These are phyloP conservation scores for Macquaria ambigua DNA, from an alignment of 2,113 vertebrate genomes.

Conservation along the genomic window DNA sequence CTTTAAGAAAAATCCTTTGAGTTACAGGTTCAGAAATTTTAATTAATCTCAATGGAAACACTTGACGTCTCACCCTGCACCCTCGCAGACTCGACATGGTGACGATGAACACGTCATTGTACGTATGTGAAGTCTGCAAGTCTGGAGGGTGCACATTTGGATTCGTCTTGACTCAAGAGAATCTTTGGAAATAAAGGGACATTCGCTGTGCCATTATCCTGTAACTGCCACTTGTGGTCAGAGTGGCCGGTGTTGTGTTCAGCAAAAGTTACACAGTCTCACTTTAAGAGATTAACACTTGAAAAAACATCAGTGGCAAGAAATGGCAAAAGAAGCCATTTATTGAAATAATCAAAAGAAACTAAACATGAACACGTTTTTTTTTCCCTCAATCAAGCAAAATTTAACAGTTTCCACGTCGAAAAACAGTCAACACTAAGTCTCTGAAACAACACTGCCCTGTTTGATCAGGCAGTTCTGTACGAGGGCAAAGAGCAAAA, in stretches of 20 bases:
- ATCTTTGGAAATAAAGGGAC: neutral
- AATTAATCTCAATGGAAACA: too few species aligned
- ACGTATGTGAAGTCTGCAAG: too few species aligned
- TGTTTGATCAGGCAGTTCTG: constrained; percentile 40
- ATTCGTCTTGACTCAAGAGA: neutral
- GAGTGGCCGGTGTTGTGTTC: neutral
- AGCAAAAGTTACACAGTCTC: neutral
- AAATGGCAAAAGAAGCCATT: constrained; percentile 78
- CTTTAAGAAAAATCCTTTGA: too few species aligned
- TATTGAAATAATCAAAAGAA: constrained; percentile 82
- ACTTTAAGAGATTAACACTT: neutral
- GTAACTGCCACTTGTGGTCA: neutral
- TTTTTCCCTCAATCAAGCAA: constrained; percentile 54
- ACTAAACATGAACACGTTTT: constrained; percentile 65
- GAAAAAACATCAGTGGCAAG: constrained; percentile 37
- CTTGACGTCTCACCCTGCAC: too few species aligned
- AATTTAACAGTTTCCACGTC: constrained; percentile 56
- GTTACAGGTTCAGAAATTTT: too few species aligned
- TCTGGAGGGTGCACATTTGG: too few species aligned
- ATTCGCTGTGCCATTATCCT: neutral
- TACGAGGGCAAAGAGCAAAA: constrained; percentile 37
- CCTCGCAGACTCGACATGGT: too few species aligned
- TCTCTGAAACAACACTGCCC: constrained; percentile 59
- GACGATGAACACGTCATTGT: too few species aligned
- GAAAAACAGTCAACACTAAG: constrained; percentile 56